These are phyloP conservation scores for Enteromius afrohamiltoni DNA, from an alignment of 2,797 vertebrate species.

Conservation along the genomic window DNA sequence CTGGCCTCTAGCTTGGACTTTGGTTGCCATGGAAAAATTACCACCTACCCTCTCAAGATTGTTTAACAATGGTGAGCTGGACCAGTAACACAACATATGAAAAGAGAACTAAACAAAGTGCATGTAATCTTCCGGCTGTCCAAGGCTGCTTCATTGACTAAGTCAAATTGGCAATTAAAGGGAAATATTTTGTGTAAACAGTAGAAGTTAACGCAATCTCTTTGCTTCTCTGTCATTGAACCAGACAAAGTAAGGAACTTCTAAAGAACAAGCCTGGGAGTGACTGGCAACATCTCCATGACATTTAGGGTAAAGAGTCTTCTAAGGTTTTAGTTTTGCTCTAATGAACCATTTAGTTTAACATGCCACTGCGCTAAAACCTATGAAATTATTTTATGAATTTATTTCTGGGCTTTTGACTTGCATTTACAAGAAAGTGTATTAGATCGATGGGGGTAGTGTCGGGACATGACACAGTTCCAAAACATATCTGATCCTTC, in stretches of 20 bases:
- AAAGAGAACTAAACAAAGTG: background rate
- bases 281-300: background rate
- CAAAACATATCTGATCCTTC: conserved; percentile 12
- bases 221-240: conserved; percentile 18
- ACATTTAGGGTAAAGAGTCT: conserved; percentile 2
- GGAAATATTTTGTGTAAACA: conserved; percentile 19
- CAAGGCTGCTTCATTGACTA: background rate
- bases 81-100: background rate
- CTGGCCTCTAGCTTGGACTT: background rate
- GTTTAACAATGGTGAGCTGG: background rate
- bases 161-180: conserved; percentile 3
- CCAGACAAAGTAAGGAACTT: background rate
- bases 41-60: background rate
- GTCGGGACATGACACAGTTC: background rate
- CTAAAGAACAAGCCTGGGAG: background rate
- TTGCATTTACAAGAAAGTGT: background rate
- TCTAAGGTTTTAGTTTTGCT: background rate
- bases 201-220: background rate
- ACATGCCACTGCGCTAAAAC: background rate
- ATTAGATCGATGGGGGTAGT: background rate
- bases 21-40: conserved; percentile 32
- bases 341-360: background rate
- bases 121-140: background rate
- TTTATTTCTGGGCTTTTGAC: background rate
- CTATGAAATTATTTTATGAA: background rate